A percentile compares a stretch with the other conserved stretches of the same genome.
Conservation (phyloP, 2,888 invertebrate species). For the Caenorhabditis sp. region DNA sequence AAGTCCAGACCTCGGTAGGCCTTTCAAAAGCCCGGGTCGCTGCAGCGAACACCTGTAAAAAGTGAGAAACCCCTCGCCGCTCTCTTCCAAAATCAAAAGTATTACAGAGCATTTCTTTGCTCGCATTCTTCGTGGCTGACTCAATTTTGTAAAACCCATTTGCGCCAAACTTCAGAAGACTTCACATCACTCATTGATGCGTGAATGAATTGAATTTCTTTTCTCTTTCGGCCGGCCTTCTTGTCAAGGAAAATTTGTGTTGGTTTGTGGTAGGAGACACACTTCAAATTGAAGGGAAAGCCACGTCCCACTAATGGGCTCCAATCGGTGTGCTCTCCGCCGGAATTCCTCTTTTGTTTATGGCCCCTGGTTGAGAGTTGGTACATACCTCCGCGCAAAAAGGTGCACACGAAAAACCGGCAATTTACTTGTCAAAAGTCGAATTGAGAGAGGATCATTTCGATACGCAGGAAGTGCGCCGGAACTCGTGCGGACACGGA, state of each 20-base stretch:
- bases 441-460: slow-evolving; percentile 36
- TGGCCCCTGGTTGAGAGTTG: not conserved
- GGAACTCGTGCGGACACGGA: slow-evolving; percentile 19
- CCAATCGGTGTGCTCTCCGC: slow-evolving; percentile 5
- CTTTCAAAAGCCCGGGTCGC: too few species aligned
- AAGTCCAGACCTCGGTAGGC: too few species aligned
- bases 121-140: slow-evolving; percentile 1
- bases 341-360: slow-evolving; percentile 15
- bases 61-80: too few species aligned
- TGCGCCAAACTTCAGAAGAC: slow-evolving; percentile 45
- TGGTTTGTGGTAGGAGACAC: slow-evolving; percentile 9
- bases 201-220: slow-evolving; percentile 57
- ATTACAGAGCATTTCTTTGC: not conserved
- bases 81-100: not conserved
- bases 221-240: slow-evolving; percentile 19
- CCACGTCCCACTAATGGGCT: slow-evolving; percentile 14
- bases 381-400: not conserved
- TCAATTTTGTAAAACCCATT: slow-evolving; percentile 50
- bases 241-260: slow-evolving; percentile 47
- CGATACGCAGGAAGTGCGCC: slow-evolving; percentile 43
- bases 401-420: not conserved
- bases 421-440: slow-evolving; percentile 55
- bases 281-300: slow-evolving; percentile 34
- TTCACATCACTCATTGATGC: slow-evolving; percentile 49
- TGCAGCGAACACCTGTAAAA: too few species aligned